Evolutionary conservation across 1,140 invertebrate species (phyloP), one percentile per base, ranked within the genome.

Genomic region (Berghia stephanieae): DNA sequence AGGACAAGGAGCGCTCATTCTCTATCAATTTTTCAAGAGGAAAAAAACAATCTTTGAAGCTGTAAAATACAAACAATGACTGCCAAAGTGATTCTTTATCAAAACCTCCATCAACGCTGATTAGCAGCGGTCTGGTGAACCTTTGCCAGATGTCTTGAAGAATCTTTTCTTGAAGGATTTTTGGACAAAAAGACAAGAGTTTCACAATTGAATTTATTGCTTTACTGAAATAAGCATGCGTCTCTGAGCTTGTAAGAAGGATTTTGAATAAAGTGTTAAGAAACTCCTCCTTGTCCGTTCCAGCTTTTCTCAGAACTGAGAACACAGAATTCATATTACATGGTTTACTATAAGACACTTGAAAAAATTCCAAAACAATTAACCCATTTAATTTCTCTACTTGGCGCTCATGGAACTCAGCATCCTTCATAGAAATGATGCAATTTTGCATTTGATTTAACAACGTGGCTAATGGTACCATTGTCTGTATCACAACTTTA

Each of bases 21-120:
- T 57, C 60, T 31, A 44, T 34, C 21, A 34, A 42, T 18, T 24
- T 46, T 67, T 70, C 68, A 8, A 70, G 44, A n/a, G 68, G 67
- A 55, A 70, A 77, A 34, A 77, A 70, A 36, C 60, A 55, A 60
- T 77, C 24, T 27, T 70, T 77, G 27, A 76, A 21, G 27, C 74
- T 49, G 34, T 67, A 76, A 38, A 55, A 69, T 2, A 79, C 63
- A 69, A 63, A 68, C 21, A 77, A 49, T 31, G 31, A 67, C 42
- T 71, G 16, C 78, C 71, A 79, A 34, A 68, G 10, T 44, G 4
- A 38, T n/a, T 70, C 67, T 27, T 43, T 40, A 42, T 69, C 43
- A 18, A 52, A 36, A 16, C 18, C 36, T 6, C 60, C 55, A 73
- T 42, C 16, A 71, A 3, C 24, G 10, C 4, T 6, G 5, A 42